Conservation (phyloP, 2,888 invertebrate species). For the Ypsolopha scabrella region DNA sequence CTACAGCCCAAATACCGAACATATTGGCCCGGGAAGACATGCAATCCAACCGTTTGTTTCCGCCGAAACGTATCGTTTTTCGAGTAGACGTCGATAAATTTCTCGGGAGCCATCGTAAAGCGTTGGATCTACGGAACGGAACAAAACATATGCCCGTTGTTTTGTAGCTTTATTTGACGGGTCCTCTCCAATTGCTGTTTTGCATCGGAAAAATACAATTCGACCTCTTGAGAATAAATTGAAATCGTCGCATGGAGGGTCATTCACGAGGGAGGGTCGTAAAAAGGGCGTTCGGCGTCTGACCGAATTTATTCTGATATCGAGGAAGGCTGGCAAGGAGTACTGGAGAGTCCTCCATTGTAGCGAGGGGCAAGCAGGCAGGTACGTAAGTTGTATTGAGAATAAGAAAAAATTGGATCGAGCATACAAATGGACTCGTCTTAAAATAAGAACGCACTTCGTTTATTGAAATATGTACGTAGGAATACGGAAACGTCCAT, state of each 20-base stretch:
- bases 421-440: too few relatives aligned
- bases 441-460: too few relatives aligned
- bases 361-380: neutral
- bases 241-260: constrained; percentile 30
- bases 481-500: too few relatives aligned
- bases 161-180: constrained; percentile 9
- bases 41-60: constrained; percentile 2
- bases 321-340: constrained; percentile 11
- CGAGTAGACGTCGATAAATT: constrained; percentile 48
- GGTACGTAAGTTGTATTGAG: neutral
- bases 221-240: constrained; percentile 40
- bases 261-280: too few relatives aligned
- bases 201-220: constrained; percentile 53
- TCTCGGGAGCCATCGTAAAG: constrained; percentile 14
- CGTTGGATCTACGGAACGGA: neutral
- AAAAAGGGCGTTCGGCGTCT: constrained; percentile 6
- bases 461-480: too few relatives aligned
- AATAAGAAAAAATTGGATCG: too few relatives aligned
- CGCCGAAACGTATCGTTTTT: constrained; percentile 33
- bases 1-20: constrained; percentile 9
- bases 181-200: constrained; percentile 36
- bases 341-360: constrained; percentile 1
- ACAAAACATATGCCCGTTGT: constrained; percentile 6
- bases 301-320: constrained; percentile 26
- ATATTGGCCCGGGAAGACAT: constrained; percentile 1